Conservation (phyloP, 2,888 invertebrate species). For the Melieria crassipennis region DNA sequence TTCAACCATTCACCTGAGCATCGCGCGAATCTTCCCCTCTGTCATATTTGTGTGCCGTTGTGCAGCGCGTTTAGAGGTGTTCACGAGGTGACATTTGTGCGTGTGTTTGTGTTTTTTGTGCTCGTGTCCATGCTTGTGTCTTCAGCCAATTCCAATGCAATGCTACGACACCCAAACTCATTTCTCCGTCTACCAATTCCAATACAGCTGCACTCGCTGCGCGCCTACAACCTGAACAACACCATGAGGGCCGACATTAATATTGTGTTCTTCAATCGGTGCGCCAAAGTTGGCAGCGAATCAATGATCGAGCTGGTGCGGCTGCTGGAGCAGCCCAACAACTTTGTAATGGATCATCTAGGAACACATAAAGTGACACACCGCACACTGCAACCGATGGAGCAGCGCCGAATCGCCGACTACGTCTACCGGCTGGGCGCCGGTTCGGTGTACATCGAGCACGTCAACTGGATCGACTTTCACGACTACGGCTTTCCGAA, state of each 20-base stretch:
- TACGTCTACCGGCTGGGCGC: slow-evolving; percentile 74
- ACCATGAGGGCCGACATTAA: slow-evolving; percentile 71
- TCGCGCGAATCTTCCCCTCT: too few species aligned
- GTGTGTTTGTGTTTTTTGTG: too few species aligned
- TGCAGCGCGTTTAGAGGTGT: too few species aligned
- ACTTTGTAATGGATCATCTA: slow-evolving; percentile 56
- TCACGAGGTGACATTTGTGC: too few species aligned
- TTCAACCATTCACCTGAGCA: too few species aligned
- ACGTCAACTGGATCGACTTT: slow-evolving; percentile 85
- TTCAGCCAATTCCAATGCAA: too few species aligned
- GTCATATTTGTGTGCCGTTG: too few species aligned
- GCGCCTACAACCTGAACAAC: slow-evolving; percentile 68
- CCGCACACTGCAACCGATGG: slow-evolving; percentile 39
- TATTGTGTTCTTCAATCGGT: slow-evolving; percentile 70
- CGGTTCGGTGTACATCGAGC: slow-evolving; percentile 84
- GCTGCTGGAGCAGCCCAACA: slow-evolving; percentile 60
- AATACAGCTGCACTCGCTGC: slow-evolving; percentile 48
- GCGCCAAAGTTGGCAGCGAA: slow-evolving; percentile 77
- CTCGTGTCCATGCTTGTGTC: too few species aligned
- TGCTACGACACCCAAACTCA: too few species aligned
- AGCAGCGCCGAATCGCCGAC: slow-evolving; percentile 43
- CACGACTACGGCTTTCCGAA: slow-evolving; percentile 80
- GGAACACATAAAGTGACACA: slow-evolving; percentile 24
- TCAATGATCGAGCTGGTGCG: slow-evolving; percentile 83
- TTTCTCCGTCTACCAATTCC: too few species aligned